Conservation (phyloP, 2,797 vertebrate genomes). For the Falco cherrug region DNA sequence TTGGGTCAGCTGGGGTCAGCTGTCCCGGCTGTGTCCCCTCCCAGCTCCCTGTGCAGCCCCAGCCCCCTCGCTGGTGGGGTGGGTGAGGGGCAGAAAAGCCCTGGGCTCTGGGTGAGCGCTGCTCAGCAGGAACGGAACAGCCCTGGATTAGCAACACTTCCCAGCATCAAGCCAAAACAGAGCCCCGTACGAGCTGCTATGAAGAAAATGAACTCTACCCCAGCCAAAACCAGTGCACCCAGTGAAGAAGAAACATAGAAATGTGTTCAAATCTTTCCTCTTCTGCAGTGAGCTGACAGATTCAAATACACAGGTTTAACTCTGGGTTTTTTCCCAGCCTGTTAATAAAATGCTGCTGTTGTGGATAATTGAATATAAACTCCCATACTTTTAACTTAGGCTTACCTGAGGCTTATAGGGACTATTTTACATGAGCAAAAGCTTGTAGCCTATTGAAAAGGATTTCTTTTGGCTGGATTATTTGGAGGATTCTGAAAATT, state of each 20-base stretch:
- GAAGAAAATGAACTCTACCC: too few relatives aligned
- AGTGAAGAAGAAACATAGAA: neutral
- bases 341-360: neutral
- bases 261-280: neutral
- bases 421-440: neutral
- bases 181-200: too few relatives aligned
- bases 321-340: rapidly evolving
- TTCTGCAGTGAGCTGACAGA: neutral
- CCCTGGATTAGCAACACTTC: too few relatives aligned
- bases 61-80: too few relatives aligned
- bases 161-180: too few relatives aligned
- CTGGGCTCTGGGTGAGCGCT: too few relatives aligned
- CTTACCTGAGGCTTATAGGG: neutral
- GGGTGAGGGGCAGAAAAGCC: too few relatives aligned
- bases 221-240: neutral
- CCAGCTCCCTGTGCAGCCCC: too few relatives aligned
- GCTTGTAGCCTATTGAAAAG: neutral
- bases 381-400: neutral
- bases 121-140: too few relatives aligned
- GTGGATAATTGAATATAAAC: neutral
- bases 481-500: neutral
- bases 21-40: too few relatives aligned
- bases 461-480: neutral
- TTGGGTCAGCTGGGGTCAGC: too few relatives aligned
- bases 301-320: neutral